phyloP scores from a whole-genome alignment of 2,797 vertebrate genomes.

The Pelochelys cantorii region DNA sequence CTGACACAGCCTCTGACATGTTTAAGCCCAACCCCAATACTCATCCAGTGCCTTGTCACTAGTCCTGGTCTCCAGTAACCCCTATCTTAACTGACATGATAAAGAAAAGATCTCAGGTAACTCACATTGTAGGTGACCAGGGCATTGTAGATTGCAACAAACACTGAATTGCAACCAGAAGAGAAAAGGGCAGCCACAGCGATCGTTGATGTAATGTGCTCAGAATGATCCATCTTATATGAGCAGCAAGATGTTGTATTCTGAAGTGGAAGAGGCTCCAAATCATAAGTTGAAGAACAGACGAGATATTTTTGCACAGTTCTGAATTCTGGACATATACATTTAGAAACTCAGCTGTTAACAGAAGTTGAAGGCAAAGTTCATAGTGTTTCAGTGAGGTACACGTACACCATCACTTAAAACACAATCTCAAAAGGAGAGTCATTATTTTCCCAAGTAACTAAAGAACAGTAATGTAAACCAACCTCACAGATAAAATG shows the following conservation, averaged over 20 bases:
- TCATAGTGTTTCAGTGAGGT: neutral
- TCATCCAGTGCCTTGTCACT: neutral
- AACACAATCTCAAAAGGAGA: neutral
- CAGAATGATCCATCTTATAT: neutral
- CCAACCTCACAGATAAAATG: neutral
- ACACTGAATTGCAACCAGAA: neutral
- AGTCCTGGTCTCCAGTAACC: neutral
- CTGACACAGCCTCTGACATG: neutral
- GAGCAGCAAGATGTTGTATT: neutral
- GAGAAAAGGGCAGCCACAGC: neutral
- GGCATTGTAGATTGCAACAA: neutral
- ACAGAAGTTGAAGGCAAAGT: neutral
- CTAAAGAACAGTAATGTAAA: neutral
- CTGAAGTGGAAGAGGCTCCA: neutral
- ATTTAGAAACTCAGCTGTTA: neutral
- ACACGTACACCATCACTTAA: neutral
- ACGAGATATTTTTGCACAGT: neutral
- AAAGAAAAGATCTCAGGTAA: neutral
- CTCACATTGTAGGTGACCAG: neutral
- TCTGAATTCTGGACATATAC: neutral
- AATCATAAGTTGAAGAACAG: neutral
- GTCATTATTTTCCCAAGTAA: neutral
- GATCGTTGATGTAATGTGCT: neutral
- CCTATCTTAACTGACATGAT: neutral
- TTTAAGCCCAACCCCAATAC: neutral